Conservation (phyloP, 2,797 vertebrate genomes). For the Schizopygopsis pylzovi region DNA sequence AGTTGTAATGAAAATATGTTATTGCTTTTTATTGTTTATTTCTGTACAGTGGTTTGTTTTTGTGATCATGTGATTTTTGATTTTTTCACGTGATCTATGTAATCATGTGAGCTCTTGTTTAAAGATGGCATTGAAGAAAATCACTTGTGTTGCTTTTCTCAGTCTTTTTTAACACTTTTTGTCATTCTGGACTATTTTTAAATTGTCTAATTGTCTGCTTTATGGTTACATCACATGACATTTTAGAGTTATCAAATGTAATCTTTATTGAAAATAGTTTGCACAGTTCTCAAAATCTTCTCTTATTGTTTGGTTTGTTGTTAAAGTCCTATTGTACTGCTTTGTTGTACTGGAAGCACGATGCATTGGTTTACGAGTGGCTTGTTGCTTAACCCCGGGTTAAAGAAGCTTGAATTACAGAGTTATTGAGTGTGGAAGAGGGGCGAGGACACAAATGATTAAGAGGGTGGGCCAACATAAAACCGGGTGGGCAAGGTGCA, state of each 20-base stretch:
- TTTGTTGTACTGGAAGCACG: not conserved
- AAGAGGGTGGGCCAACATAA: too few relatives aligned
- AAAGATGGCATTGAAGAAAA: not conserved
- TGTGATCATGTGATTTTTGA: too few relatives aligned
- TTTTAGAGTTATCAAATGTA: not conserved
- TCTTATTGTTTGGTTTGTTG: not conserved
- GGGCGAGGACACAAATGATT: too few relatives aligned
- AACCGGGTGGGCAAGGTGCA: too few relatives aligned
- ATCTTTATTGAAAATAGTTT: not conserved
- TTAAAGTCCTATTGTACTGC: not conserved
- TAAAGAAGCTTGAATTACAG: not conserved
- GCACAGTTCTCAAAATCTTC: not conserved
- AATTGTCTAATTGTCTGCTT: not conserved
- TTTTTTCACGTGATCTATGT: not conserved
- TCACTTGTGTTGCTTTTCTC: not conserved
- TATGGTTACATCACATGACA: not conserved
- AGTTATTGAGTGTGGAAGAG: not conserved
- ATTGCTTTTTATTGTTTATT: not conserved
- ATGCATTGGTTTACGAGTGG: not conserved
- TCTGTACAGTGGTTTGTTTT: not conserved
- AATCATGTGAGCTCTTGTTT: conserved; percentile 11
- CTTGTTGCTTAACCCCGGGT: conserved; percentile 5
- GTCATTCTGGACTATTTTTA: not conserved
- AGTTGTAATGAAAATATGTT: not conserved
- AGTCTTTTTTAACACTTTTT: not conserved